Evolutionary conservation across 64 coral and sea anemone species (phyloP), one percentile per base, ranked within the genome.

Genomic region (Hydrozoanthus tunicans): DNA sequence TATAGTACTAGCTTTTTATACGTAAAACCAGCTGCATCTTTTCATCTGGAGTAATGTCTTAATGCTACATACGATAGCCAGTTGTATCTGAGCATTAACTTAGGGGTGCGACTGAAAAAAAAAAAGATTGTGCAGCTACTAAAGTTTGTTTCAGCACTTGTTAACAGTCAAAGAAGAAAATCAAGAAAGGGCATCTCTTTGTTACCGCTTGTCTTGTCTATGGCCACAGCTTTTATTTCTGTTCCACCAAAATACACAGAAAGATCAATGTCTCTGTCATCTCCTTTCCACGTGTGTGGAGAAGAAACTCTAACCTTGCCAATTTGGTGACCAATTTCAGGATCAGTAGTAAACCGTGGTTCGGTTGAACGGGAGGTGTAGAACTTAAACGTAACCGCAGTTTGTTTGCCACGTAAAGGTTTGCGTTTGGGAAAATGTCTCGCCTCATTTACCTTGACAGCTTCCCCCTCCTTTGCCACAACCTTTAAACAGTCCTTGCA

Each of bases 191-290:
- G 64, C 10, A 7, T 0, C 6, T 23, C 61, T 78, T 71, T 62
- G 5, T 78, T 90, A 64, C 88, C 88, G 5, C 72, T 90, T 73
- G 76, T 60, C 4, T 77, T 7, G 73, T 90, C 88, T 7, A 90
- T 5, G 13, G 72, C 88, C 3, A 73, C 13, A 15, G 64, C 88
- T 61, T 53, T 79, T 51, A 90, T 78, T 66, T 90, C 88, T 53
- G 88, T 90, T 27, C 64, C 56, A 17, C 64, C 64, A n/a, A 90
- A 90, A n/a, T 78, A 90, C 12, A 90, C 15, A n/a, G 25, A 1
- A 17, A 90, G 11, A 24, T 90, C 59, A 6, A 90, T 57, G 3
- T 51, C 12, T 11, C 88, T 71, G 1, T 79, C 6, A 3, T 51
- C 78, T 3, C 88, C 88, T 51, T 90, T 90, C 10, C 60, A 74